Percentiles rank a stretch among this genome's conserved stretches.
phyloP scores from a whole-genome alignment of 1,140 invertebrate species.

The Microplitis mediator region DNA sequence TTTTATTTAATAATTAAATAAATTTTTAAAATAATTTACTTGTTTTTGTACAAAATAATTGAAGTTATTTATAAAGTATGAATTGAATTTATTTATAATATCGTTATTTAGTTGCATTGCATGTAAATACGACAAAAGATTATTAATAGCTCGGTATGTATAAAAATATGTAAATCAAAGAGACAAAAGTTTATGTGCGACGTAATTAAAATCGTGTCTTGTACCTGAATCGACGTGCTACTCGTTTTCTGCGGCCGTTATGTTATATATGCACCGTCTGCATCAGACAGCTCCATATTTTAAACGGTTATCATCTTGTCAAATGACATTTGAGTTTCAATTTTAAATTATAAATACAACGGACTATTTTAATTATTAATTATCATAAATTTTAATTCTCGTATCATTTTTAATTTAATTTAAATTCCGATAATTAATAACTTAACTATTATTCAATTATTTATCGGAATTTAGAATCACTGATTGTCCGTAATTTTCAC shows the following conservation, averaged over 20 bases:
- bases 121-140: too few relatives aligned
- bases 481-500: too few relatives aligned
- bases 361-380: background rate
- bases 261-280: conserved; percentile 6
- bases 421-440: too few relatives aligned
- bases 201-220: conserved; percentile 12
- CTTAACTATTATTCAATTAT: too few relatives aligned
- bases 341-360: background rate
- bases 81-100: too few relatives aligned
- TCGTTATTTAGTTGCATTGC: too few relatives aligned
- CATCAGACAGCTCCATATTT: conserved; percentile 7
- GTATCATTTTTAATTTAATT: background rate
- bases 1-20: background rate
- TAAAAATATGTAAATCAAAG: background rate
- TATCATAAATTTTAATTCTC: background rate
- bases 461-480: too few relatives aligned
- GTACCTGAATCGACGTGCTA: conserved; percentile 16
- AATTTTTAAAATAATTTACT: background rate
- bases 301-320: conserved; percentile 5
- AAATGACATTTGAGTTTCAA: conserved; percentile 1
- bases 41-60: too few relatives aligned
- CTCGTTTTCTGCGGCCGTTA: background rate
- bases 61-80: too few relatives aligned
- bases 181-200: background rate
- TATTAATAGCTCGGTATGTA: too few relatives aligned